phyloP scores from a whole-genome alignment of 1,140 invertebrate species.

The Leptinotarsa undecemlineata region DNA sequence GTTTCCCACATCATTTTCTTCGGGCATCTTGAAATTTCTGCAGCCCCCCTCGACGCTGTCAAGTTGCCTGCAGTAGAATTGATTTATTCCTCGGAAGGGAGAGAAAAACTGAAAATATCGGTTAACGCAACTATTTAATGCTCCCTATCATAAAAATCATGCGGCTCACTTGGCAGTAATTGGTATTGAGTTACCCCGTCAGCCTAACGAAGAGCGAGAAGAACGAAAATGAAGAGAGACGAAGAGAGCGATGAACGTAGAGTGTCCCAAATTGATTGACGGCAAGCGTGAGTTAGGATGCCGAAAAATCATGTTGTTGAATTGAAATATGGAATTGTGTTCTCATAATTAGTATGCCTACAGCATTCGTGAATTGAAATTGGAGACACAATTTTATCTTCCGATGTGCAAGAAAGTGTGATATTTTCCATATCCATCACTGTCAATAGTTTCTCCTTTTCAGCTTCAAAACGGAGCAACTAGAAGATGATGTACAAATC shows the following conservation, averaged over 20 bases:
- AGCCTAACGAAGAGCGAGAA: slow-evolving; percentile 15
- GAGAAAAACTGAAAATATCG: slow-evolving; percentile 19
- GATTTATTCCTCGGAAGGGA: slow-evolving; percentile 12
- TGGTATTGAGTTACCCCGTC: slow-evolving; percentile 22
- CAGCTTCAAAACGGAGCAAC: no score
- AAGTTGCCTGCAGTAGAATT: slow-evolving; percentile 9
- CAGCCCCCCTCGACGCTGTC: slow-evolving; percentile 11
- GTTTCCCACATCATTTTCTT: background rate
- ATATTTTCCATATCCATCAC: no score
- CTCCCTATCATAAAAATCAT: slow-evolving; percentile 22
- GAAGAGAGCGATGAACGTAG: background rate
- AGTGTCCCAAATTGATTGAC: background rate
- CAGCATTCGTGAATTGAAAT: no score
- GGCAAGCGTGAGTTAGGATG: no score
- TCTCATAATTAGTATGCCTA: no score
- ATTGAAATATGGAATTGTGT: no score
- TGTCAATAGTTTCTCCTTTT: no score
- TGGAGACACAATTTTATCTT: no score
- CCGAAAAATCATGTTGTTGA: no score
- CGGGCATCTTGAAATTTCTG: background rate
- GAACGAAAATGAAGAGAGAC: background rate
- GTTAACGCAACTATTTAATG: slow-evolving; percentile 23
- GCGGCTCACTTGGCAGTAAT: slow-evolving; percentile 15
- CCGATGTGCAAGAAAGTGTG: no score
- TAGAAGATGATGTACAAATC: no score